Percentiles rank a stretch among this genome's conserved stretches.
phyloP scores from a whole-genome alignment of 2,797 vertebrate species.

The Mallotus villosus region DNA sequence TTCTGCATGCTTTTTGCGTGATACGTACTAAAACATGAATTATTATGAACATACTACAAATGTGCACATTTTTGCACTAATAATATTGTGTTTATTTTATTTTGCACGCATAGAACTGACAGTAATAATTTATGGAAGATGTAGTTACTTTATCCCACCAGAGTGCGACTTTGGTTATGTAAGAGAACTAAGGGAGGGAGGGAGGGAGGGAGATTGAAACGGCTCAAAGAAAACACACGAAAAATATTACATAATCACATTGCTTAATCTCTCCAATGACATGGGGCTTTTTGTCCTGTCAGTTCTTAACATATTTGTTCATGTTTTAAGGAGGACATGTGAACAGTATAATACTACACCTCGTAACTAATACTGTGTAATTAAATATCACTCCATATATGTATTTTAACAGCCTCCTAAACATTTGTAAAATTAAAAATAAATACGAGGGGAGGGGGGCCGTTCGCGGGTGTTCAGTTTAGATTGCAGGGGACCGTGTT shows the following conservation, averaged over 20 bases:
- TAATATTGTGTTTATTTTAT: conserved; percentile 1
- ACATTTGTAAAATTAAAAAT: background rate
- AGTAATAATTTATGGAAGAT: conserved; percentile 28
- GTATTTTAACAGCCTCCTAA: too few species aligned
- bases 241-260: conserved; percentile 17
- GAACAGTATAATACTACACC: too few species aligned
- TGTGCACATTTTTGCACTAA: background rate
- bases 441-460: too few species aligned
- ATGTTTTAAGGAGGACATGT: too few species aligned
- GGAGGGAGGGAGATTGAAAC: conserved; percentile 52
- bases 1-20: conserved; percentile 1
- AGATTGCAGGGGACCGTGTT: conserved; percentile 34
- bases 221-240: conserved; percentile 46
- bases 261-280: background rate
- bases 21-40: background rate
- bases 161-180: conserved; percentile 67
- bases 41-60: background rate
- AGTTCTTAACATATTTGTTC: background rate
- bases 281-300: background rate
- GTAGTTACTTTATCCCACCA: conserved; percentile 44
- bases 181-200: conserved; percentile 59
- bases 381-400: background rate
- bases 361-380: background rate
- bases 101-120: conserved; percentile 19
- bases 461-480: conserved; percentile 1